These are phyloP conservation scores for Casuarius casuarius DNA, from an alignment of 2,113 vertebrate genomes.

Conservation along the genomic window DNA sequence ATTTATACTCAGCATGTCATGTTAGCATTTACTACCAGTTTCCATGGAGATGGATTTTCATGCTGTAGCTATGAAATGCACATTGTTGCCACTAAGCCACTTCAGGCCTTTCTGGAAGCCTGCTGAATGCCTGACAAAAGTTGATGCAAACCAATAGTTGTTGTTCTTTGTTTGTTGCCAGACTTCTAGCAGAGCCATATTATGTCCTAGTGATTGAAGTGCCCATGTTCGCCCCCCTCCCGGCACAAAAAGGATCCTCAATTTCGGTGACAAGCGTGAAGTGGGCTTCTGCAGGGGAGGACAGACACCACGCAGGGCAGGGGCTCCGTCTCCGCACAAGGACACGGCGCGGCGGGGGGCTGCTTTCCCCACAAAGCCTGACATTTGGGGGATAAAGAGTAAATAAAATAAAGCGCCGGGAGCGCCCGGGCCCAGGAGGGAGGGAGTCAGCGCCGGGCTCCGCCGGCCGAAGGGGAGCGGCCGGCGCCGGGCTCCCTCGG, in stretches of 20 bases:
- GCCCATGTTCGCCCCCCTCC: constrained; percentile 82
- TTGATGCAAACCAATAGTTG: constrained; percentile 84
- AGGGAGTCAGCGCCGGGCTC: not conserved
- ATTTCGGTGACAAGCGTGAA: constrained; percentile 89
- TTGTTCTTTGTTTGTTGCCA: constrained; percentile 87
- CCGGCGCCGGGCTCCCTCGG: not conserved
- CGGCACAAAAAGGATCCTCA: constrained; percentile 83
- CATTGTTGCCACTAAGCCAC: constrained; percentile 84
- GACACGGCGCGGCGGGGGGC: constrained; percentile 34
- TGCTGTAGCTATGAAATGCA: constrained; percentile 88
- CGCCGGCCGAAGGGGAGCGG: not conserved
- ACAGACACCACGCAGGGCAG: constrained; percentile 15
- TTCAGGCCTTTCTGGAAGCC: constrained; percentile 82
- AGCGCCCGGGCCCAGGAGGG: not conserved
- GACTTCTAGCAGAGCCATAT: constrained; percentile 86
- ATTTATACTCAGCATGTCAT: constrained; percentile 75
- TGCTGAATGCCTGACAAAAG: constrained; percentile 84
- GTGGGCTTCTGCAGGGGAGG: constrained; percentile 77
- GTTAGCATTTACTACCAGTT: constrained; percentile 80
- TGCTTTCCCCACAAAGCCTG: constrained; percentile 39
- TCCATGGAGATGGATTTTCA: constrained; percentile 86
- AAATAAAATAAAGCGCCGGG: not conserved
- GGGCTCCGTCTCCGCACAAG: constrained; percentile 43
- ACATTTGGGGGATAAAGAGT: constrained; percentile 48
- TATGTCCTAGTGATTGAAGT: constrained; percentile 85